These are phyloP conservation scores for Nothobranchius furzeri DNA, from an alignment of 2,113 vertebrate genomes.

Conservation along the genomic window DNA sequence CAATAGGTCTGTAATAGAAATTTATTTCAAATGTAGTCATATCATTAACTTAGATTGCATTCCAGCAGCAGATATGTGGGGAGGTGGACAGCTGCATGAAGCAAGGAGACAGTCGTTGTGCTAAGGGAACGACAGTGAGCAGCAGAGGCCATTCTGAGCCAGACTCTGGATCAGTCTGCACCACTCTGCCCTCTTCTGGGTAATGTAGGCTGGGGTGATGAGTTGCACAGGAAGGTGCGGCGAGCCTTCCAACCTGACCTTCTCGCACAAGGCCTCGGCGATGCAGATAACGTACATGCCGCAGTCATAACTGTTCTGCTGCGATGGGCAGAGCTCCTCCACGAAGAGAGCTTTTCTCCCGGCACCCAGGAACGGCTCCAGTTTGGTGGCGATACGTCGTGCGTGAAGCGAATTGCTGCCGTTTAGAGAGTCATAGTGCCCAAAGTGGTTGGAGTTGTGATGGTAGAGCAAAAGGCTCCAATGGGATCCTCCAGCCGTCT, in stretches of 20 bases:
- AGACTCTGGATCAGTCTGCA: slow-evolving; percentile 86
- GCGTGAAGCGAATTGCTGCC: slow-evolving; percentile 88
- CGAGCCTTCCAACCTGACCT: slow-evolving; percentile 64
- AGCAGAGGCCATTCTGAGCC: slow-evolving; percentile 77
- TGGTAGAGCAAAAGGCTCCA: slow-evolving; percentile 95
- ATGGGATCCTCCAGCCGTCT: slow-evolving; percentile 90
- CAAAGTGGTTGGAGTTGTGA: slow-evolving; percentile 82
- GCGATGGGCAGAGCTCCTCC: slow-evolving; percentile 89
- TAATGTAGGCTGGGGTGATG: slow-evolving; percentile 91
- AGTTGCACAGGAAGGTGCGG: slow-evolving; percentile 77
- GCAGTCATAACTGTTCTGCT: slow-evolving; percentile 98
- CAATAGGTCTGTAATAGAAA: slow-evolving; percentile 42
- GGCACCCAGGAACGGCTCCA: slow-evolving; percentile 84
- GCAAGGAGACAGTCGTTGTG: not conserved
- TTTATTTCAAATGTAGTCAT: slow-evolving; percentile 33
- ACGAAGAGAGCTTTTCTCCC: slow-evolving; percentile 78
- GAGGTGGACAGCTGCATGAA: slow-evolving; percentile 33
- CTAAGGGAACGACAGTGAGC: slow-evolving; percentile 42
- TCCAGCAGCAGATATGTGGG: slow-evolving; percentile 47
- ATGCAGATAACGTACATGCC: slow-evolving; percentile 99
- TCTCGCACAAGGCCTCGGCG: slow-evolving; percentile 86
- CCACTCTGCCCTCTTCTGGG: slow-evolving; percentile 89
- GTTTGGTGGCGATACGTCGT: slow-evolving; percentile 84
- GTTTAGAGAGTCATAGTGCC: slow-evolving; percentile 94
- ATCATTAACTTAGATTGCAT: slow-evolving; percentile 52